Conservation (phyloP, 2,113 vertebrate genomes). For the Xenopus borealis region DNA sequence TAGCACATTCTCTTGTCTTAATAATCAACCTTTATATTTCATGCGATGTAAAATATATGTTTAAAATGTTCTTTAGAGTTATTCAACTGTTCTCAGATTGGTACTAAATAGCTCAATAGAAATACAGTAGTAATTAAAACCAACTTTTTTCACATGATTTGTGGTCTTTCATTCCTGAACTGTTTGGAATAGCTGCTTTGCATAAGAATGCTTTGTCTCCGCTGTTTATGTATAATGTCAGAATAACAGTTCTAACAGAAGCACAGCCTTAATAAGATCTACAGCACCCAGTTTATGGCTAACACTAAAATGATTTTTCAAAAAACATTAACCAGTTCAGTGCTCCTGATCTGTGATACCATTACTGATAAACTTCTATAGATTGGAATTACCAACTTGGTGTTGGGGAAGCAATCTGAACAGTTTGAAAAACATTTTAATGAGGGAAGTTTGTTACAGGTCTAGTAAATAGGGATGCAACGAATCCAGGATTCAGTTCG, state of each 20-base stretch:
- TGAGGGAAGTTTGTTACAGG: too few species aligned
- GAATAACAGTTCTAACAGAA: conserved; percentile 59
- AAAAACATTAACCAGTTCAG: too few species aligned
- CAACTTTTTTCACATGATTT: conserved; percentile 61
- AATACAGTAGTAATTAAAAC: conserved; percentile 38
- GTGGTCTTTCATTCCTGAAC: conserved; percentile 55
- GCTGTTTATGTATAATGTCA: conserved; percentile 53
- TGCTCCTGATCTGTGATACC: too few species aligned
- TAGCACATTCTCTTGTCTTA: conserved; percentile 42
- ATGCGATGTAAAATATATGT: conserved; percentile 52
- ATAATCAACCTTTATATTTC: conserved; percentile 40
- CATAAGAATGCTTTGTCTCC: conserved; percentile 61
- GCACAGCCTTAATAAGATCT: conserved; percentile 28
- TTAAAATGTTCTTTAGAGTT: conserved; percentile 49
- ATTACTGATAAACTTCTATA: too few species aligned
- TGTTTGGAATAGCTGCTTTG: conserved; percentile 57
- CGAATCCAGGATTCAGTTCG: too few species aligned
- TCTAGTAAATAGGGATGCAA: too few species aligned
- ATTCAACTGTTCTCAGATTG: conserved; percentile 30
- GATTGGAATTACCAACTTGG: too few species aligned
- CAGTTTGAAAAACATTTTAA: too few species aligned
- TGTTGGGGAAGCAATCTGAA: too few species aligned
- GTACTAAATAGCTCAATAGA: conserved; percentile 15
- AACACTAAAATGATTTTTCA: neutral
- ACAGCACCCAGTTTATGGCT: neutral